These are phyloP conservation scores for Xenopus petersii DNA, from an alignment of 2,797 vertebrate genomes.

Conservation along the genomic window DNA sequence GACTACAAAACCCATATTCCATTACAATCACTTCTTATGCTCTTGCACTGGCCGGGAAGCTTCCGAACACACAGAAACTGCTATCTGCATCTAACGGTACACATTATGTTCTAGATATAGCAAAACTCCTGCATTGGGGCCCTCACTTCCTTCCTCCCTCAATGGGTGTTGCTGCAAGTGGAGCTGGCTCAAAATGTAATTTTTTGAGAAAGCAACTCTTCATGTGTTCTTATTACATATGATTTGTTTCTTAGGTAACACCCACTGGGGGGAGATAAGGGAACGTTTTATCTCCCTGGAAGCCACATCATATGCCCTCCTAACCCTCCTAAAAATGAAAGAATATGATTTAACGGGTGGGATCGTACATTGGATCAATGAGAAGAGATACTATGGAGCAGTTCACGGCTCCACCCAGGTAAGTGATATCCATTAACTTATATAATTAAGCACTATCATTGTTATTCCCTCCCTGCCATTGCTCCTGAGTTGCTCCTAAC, in stretches of 20 bases:
- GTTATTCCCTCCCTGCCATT: no score
- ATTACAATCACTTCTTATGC: slow-evolving; percentile 80
- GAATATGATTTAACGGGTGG: slow-evolving; percentile 53
- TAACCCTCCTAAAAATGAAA: slow-evolving; percentile 62
- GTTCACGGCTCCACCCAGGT: slow-evolving; percentile 70
- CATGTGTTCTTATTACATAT: no score
- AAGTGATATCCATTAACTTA: background rate
- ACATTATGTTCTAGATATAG: no score
- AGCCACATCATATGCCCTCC: slow-evolving; percentile 71
- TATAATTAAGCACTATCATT: no score
- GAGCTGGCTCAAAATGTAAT: no score
- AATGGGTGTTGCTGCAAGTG: no score
- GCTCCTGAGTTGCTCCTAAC: no score
- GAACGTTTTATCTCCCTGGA: slow-evolving; percentile 60
- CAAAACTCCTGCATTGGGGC: no score
- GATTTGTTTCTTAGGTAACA: slow-evolving; percentile 35
- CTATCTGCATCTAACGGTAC: slow-evolving; percentile 63
- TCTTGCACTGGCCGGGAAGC: slow-evolving; percentile 64
- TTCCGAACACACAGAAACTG: slow-evolving; percentile 50
- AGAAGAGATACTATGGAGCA: slow-evolving; percentile 56
- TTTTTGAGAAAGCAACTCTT: no score
- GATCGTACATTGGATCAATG: slow-evolving; percentile 65
- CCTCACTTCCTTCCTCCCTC: no score
- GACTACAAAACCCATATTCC: slow-evolving; percentile 73
- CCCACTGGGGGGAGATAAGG: slow-evolving; percentile 59